phyloP scores from a whole-genome alignment of 2,113 vertebrate species.

The Seriola quinqueradiata region DNA sequence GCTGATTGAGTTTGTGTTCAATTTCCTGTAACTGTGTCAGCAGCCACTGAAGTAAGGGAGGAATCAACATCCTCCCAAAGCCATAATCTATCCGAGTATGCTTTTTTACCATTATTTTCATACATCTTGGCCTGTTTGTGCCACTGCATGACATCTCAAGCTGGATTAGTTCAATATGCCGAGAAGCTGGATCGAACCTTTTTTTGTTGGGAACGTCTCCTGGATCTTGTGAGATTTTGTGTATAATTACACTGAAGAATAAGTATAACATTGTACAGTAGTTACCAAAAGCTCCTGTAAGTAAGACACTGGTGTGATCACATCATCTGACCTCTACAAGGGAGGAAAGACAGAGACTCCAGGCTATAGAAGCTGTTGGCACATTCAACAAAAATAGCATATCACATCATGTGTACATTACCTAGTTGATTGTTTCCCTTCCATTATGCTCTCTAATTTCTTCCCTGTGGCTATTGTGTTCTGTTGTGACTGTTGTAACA shows the following conservation, averaged over 20 bases:
- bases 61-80: slow-evolving; percentile 9
- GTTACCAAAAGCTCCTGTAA: neutral
- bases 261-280: neutral
- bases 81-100: slow-evolving; percentile 12
- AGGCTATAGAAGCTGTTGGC: neutral
- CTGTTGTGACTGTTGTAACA: slow-evolving; percentile 8
- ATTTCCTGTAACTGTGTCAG: slow-evolving; percentile 46
- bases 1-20: slow-evolving; percentile 35
- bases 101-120: neutral
- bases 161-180: neutral
- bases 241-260: slow-evolving; percentile 3
- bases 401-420: slow-evolving; percentile 39
- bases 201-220: neutral
- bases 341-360: neutral
- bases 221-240: slow-evolving; percentile 7
- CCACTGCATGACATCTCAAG: slow-evolving; percentile 8
- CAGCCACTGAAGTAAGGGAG: slow-evolving; percentile 12
- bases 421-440: slow-evolving; percentile 36
- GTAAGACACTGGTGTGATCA: neutral
- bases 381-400: slow-evolving; percentile 22
- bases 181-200: neutral
- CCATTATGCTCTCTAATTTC: slow-evolving; percentile 46
- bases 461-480: slow-evolving; percentile 21
- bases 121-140: neutral
- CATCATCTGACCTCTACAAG: slow-evolving; percentile 23